Evolutionary conservation across 2,888 invertebrate genomes (phyloP), one percentile per base, ranked within the genome.

Genomic region (Ectemnius lituratus): DNA sequence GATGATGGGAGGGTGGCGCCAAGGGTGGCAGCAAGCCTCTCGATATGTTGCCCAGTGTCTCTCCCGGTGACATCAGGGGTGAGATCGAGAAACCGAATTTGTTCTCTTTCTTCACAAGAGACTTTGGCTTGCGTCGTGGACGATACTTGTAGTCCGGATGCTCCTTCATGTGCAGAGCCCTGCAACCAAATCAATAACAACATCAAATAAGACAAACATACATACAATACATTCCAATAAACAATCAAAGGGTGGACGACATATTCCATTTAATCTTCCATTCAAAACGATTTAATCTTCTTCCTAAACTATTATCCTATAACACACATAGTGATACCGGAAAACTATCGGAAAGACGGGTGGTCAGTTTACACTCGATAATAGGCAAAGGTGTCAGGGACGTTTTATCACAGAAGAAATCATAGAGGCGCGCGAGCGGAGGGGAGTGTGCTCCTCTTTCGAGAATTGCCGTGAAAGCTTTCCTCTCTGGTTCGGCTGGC

Each of bases 111-210:
- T 97, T 97, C 79, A 96, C 93, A 14, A 96, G 92, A 0, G 96
- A 95, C 90, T 97, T 97, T 4, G 97, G 97, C 91, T 97, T 97
- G 87, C 97, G 92, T 67, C 97, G 93, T 13, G 97, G 97, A 59
- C 97, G 93, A 92, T 97, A 97, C 91, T 97, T 97, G 93, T 97
- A 97, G 92, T 97, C 97, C 5, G 97, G 97, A 87, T 97, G 97
- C 89, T 97, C 97, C 91, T 97, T 97, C 97, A 97, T 97, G 93
- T 97, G 97, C 13, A 97, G 93, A 49, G 97, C 97, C 90, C 97
- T 97, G 94, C 28, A 92, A 92, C 71, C 14, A 52, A 52, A 52
- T 16, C 37, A 11, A 11, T 37, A 37, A 11, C 8, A 6, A 23
- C 23, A 23, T 23, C 23, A 37, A 37, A 37, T 37, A 37, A 37